Evolutionary conservation across 2,888 invertebrate species (phyloP).

Genomic region (Hetaerina titia): DNA sequence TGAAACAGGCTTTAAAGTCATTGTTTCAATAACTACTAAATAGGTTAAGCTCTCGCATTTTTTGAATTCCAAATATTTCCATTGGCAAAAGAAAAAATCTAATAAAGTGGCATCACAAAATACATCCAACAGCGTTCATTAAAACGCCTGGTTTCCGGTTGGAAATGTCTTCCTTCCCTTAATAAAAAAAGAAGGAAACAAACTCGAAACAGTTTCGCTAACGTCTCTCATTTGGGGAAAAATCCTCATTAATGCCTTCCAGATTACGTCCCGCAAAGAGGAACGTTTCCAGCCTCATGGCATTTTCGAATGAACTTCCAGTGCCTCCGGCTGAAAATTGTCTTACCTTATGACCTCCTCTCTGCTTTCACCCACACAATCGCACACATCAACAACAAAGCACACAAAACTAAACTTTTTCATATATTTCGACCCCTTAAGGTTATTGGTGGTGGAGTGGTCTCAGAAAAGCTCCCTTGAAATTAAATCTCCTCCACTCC

Average conservation of each 20-base stretch:
- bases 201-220: background rate
- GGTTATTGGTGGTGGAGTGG: background rate
- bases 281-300: background rate
- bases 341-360: background rate
- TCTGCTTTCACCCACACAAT: too few relatives aligned
- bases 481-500: conserved; percentile 10
- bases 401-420: background rate
- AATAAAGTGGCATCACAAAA: background rate
- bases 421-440: background rate
- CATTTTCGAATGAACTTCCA: background rate
- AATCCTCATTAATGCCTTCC: background rate
- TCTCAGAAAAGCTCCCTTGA: background rate
- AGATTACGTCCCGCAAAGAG: background rate
- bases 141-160: conserved; percentile 21
- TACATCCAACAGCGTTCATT: background rate
- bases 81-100: background rate
- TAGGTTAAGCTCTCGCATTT: background rate
- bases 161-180: background rate
- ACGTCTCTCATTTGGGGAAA: background rate
- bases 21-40: background rate
- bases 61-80: background rate
- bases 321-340: background rate
- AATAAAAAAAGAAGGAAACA: background rate
- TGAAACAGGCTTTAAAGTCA: background rate
- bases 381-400: too few relatives aligned